Percentiles rank a stretch among this genome's conserved stretches.
Conservation (phyloP, 2,888 invertebrate species). For the Agriotes lineatus region DNA sequence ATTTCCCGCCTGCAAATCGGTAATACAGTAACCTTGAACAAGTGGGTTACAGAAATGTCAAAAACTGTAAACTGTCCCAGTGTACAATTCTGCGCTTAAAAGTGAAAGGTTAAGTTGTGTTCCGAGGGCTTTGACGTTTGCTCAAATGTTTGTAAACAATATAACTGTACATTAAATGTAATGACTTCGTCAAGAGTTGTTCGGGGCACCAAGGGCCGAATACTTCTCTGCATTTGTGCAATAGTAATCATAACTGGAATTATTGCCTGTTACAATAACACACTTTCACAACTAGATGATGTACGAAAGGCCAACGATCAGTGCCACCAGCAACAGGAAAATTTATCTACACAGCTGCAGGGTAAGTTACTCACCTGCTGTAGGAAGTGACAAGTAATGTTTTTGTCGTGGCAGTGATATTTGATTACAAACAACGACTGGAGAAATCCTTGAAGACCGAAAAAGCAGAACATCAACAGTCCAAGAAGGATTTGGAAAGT, state of each 20-base stretch:
- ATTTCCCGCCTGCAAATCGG: neutral
- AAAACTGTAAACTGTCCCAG: too few relatives aligned
- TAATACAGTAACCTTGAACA: neutral
- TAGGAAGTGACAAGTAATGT: neutral
- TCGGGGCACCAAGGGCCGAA: constrained; percentile 71
- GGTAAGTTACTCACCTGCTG: too few relatives aligned
- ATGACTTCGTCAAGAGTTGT: constrained; percentile 71
- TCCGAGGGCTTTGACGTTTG: constrained; percentile 15
- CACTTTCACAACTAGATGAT: constrained; percentile 71
- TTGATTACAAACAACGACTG: constrained; percentile 70
- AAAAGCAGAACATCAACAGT: constrained; percentile 69
- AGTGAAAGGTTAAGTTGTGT: constrained; percentile 40
- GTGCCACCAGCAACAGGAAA: constrained; percentile 72
- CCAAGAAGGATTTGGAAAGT: constrained; percentile 66
- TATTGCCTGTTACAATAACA: constrained; percentile 72
- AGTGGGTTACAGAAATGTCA: constrained; percentile 8
- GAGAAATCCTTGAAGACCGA: constrained; percentile 72
- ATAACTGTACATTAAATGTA: constrained; percentile 51
- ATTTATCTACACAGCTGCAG: constrained; percentile 71
- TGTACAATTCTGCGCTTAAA: neutral
- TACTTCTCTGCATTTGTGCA: constrained; percentile 69
- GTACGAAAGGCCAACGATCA: constrained; percentile 67
- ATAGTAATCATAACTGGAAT: constrained; percentile 68
- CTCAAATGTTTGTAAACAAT: constrained; percentile 48
- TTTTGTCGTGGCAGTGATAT: constrained; percentile 66